phyloP scores from a whole-genome alignment of 2,113 vertebrate genomes.

The Mixornis gularis region DNA sequence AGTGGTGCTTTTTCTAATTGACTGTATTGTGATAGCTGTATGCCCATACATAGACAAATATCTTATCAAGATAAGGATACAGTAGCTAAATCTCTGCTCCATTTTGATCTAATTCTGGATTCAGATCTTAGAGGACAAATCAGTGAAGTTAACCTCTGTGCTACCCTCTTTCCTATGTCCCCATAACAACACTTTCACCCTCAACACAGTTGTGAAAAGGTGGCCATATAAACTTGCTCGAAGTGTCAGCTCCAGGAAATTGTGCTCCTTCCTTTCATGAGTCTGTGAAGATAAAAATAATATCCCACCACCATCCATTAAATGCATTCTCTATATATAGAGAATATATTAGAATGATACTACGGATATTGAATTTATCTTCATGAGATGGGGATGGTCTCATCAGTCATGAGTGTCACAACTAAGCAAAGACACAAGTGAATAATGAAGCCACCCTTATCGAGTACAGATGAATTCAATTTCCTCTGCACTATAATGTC shows the following conservation, averaged over 20 bases:
- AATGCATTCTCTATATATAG: conserved; percentile 64
- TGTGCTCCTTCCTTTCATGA: conserved; percentile 60
- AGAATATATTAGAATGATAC: conserved; percentile 69
- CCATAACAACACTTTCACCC: background rate
- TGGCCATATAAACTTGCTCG: conserved; percentile 32
- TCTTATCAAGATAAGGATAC: background rate
- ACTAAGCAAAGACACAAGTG: conserved; percentile 57
- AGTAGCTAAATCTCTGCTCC: background rate
- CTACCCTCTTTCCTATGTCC: background rate
- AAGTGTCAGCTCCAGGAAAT: conserved; percentile 58
- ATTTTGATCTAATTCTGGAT: background rate
- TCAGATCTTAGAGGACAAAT: background rate
- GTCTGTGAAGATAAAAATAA: conserved; percentile 70
- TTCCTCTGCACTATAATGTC: conserved; percentile 71
- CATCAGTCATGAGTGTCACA: conserved; percentile 67
- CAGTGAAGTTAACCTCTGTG: background rate
- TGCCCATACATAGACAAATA: background rate
- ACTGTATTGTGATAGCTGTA: background rate
- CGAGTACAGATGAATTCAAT: conserved; percentile 71
- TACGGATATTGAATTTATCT: conserved; percentile 69
- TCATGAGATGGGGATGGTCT: conserved; percentile 67
- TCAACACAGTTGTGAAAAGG: conserved; percentile 22
- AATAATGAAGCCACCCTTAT: conserved; percentile 71
- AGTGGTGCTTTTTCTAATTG: background rate
- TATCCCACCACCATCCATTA: conserved; percentile 64